Evolutionary conservation across 2,113 vertebrate genomes (phyloP).

Genomic region (Lasiurus borealis): DNA sequence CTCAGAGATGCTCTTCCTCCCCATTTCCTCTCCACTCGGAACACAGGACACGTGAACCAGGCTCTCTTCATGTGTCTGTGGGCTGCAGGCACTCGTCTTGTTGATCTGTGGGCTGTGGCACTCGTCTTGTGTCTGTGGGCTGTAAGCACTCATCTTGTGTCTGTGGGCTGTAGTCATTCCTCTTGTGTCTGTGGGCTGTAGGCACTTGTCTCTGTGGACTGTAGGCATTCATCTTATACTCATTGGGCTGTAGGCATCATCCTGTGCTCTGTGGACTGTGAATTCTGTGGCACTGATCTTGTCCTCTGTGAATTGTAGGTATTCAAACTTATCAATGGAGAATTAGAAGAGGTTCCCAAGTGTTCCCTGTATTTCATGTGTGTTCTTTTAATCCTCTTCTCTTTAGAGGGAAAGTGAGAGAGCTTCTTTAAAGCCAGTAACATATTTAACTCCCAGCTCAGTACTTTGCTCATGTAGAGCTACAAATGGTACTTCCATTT

Average conservation of each 20-base stretch:
- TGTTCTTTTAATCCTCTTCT: neutral
- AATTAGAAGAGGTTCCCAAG: neutral
- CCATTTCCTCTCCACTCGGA: constrained; percentile 55
- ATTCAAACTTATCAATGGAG: neutral
- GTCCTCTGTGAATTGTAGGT: neutral
- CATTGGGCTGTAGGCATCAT: neutral
- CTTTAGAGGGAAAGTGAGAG: neutral
- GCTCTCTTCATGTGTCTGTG: too few species aligned
- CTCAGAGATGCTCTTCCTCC: constrained; percentile 43
- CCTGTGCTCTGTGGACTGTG: neutral
- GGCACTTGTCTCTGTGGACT: neutral
- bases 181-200: neutral
- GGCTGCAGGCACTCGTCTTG: too few species aligned
- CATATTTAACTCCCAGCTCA: neutral
- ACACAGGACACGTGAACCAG: constrained; percentile 56
- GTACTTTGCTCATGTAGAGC: neutral
- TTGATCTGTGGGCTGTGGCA: neutral
- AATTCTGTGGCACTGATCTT: too few species aligned
- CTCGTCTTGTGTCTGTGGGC: neutral
- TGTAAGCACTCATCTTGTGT: neutral
- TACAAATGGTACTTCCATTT: neutral
- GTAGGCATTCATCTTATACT: too few species aligned
- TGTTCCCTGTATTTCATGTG: neutral
- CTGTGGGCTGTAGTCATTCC: neutral
- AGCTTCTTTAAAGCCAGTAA: neutral